Evolutionary conservation across 2,888 invertebrate genomes (phyloP), one percentile per base, ranked within the genome.

Genomic region (Notodonta dromedarius): DNA sequence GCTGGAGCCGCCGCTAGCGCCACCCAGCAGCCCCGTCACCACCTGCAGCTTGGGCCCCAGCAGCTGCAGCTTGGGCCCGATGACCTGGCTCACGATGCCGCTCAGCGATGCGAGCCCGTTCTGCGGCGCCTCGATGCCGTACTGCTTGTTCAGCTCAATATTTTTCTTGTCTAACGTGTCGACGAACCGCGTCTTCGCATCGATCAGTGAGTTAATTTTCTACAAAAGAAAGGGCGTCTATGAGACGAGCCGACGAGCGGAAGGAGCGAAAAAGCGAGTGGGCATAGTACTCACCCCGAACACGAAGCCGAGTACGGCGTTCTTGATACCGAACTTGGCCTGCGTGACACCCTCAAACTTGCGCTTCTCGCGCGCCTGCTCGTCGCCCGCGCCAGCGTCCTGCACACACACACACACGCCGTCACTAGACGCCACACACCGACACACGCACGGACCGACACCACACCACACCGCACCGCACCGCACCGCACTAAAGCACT

Each of bases 191-290:
- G 97, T 97, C 90, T 97, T 97, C 58, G 96, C 95, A 80, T 97
- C 97, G 89, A 97, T 94, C 88, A 97, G 94, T 69, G 96, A 95
- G 91, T 97, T 97, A 93, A 97, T 94, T 96, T 97, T 97, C 97
- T 97, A 94, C 70, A 94, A 89, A 73, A 76, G 61, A 82, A 61
- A 76, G 67, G 53, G 58, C 57, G 57, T 57, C 56, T 57, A 60
- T 67, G 60, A 75, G 74, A 66, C 58, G 63, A 59, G 56, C 61
- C 65, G 16, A 63, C 51, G 57, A 40, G 55, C 0, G 53, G 44
- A 8, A n/a, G 59, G 0, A 14, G 24, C 24, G 32, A 6, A 8
- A 39, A 5, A 8, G 7, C 52, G 7, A 58, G 54, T 12, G 52
- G 11, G 55, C 39, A n/a, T 53, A 11, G 48, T 69, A 91, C 93